phyloP scores from a whole-genome alignment of 2,888 invertebrate species.

The Tachina fera region DNA sequence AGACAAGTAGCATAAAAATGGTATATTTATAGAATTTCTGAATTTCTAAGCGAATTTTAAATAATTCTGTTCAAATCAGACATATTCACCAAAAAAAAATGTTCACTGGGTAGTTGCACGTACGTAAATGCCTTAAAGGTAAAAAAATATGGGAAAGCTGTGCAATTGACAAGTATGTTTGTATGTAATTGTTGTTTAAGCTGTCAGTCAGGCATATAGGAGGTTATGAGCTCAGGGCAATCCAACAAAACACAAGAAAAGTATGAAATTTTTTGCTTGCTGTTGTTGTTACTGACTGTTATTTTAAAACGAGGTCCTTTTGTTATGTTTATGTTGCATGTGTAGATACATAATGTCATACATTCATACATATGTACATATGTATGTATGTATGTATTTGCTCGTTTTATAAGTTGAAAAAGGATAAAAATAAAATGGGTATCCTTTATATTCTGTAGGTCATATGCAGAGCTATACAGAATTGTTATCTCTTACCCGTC shows the following conservation, averaged over 20 bases:
- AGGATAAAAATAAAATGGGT: background rate
- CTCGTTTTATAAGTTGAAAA: background rate
- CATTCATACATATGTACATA: background rate
- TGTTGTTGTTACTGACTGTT: conserved; percentile 44
- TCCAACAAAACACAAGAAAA: conserved; percentile 34
- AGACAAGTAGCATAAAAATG: no score
- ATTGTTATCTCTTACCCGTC: no score
- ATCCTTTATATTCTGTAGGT: conserved; percentile 3
- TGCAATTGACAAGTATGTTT: conserved; percentile 58
- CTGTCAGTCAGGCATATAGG: conserved; percentile 41
- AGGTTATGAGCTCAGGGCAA: conserved; percentile 25
- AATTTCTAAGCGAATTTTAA: no score
- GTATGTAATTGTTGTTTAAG: conserved; percentile 19
- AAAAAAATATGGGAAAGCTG: conserved; percentile 28
- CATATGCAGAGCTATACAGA: background rate
- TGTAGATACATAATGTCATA: background rate
- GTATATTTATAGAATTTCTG: no score
- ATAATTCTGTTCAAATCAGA: no score
- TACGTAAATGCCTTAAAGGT: conserved; percentile 56
- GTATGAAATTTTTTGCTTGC: conserved; percentile 18
- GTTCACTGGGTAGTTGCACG: background rate
- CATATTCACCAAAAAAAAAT: background rate
- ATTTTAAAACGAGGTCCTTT: conserved; percentile 47
- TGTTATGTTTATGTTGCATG: background rate
- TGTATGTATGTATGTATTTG: background rate